These are phyloP conservation scores for Keiferia lycopersicella DNA, from an alignment of 2,888 invertebrate species.

Conservation along the genomic window DNA sequence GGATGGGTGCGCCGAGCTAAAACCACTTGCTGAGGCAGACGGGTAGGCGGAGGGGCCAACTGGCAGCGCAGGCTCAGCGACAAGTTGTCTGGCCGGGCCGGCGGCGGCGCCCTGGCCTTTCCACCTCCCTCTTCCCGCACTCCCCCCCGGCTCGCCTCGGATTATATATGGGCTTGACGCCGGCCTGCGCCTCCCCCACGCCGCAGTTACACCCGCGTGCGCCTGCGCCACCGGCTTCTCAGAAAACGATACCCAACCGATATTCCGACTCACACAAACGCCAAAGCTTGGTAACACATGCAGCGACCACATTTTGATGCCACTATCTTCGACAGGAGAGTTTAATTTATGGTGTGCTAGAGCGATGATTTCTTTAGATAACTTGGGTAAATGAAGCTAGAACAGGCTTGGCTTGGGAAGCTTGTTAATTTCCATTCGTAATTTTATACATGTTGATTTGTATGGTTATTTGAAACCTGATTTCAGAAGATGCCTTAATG, in stretches of 20 bases:
- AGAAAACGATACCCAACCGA: conserved; percentile 65
- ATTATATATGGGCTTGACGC: conserved; percentile 57
- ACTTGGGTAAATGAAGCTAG: conserved; percentile 22
- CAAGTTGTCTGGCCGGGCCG: conserved; percentile 77
- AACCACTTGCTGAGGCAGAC: conserved; percentile 49
- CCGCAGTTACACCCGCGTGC: conserved; percentile 40
- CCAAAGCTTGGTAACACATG: conserved; percentile 30
- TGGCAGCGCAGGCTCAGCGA: conserved; percentile 60
- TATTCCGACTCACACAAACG: conserved; percentile 43
- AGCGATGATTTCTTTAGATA: conserved; percentile 32
- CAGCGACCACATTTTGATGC: conserved; percentile 35
- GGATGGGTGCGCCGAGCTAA: conserved; percentile 62
- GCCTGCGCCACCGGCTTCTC: conserved; percentile 64
- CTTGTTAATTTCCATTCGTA: background rate
- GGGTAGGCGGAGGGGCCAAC: conserved; percentile 39
- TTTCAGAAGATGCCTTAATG: background rate
- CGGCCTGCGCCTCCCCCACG: conserved; percentile 40
- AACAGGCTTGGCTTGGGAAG: background rate
- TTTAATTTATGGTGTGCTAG: conserved; percentile 40
- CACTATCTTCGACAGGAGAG: conserved; percentile 45
- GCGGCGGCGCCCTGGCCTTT: conserved; percentile 37
- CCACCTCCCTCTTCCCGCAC: conserved; percentile 27
- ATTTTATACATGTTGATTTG: background rate
- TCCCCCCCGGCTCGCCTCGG: conserved; percentile 34
- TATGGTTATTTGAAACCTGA: background rate